A percentile compares a stretch with the other conserved stretches of the same genome.
Conservation (phyloP, 2,797 vertebrate species). For the Cyprinodon diabolis region DNA sequence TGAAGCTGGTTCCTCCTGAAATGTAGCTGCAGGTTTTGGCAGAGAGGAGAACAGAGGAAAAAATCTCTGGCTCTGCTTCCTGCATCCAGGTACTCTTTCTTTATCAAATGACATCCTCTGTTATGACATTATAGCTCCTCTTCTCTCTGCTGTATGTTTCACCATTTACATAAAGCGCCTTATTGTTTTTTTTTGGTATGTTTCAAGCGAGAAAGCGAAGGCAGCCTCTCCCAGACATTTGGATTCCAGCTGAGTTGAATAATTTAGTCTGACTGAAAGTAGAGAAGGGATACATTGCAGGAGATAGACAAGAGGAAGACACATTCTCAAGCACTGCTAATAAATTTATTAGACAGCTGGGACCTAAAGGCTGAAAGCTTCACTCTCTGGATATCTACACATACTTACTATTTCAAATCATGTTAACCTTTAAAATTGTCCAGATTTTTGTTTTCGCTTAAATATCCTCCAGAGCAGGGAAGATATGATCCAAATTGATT, state of each 20-base stretch:
- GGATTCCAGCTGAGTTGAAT: constrained; percentile 39
- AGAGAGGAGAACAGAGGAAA: constrained; percentile 39
- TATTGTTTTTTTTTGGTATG: constrained; percentile 20
- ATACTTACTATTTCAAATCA: constrained; percentile 38
- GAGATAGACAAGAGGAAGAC: constrained; percentile 17
- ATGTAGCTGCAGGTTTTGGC: constrained; percentile 52
- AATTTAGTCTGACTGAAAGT: constrained; percentile 27
- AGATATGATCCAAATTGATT: constrained; percentile 34
- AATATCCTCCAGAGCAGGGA: constrained; percentile 13
- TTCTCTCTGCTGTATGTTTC: constrained; percentile 15
- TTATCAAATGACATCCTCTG: constrained; percentile 27
- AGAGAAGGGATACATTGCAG: constrained; percentile 12
- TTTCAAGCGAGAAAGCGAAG: constrained; percentile 30
- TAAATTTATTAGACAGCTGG: constrained; percentile 52
- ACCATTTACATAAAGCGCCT: constrained; percentile 29
- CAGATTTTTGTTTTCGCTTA: constrained; percentile 29
- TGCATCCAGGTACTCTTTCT: constrained; percentile 17
- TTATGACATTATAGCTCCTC: constrained; percentile 16
- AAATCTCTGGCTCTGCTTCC: constrained; percentile 15
- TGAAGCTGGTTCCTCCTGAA: constrained; percentile 44
- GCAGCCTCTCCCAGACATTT: constrained; percentile 17
- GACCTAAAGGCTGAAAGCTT: constrained; percentile 39
- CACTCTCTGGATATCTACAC: constrained; percentile 45
- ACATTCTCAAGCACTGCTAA: constrained; percentile 32
- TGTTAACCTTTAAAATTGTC: constrained; percentile 27